phyloP scores from a whole-genome alignment of 2,113 vertebrate genomes.

The Notothenia rossii region DNA sequence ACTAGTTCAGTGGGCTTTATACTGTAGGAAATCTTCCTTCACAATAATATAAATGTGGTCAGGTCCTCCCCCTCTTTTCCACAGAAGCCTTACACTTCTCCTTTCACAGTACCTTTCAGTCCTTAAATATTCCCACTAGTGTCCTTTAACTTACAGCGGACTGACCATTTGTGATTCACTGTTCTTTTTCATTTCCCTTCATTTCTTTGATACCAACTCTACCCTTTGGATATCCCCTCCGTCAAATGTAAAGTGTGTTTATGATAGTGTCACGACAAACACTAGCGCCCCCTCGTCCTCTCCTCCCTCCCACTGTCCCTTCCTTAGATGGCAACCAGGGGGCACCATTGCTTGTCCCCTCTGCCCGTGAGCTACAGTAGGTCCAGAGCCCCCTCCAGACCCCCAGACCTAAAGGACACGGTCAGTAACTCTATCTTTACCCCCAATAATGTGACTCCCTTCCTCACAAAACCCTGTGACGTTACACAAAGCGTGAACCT shows the following conservation, averaged over 20 bases:
- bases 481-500: constrained; percentile 12
- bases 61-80: constrained; percentile 6
- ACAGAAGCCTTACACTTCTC: constrained; percentile 23
- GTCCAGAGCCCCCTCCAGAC: constrained; percentile 64
- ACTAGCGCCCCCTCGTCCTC: constrained; percentile 53
- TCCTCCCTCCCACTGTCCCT: constrained; percentile 50
- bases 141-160: constrained; percentile 44
- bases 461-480: constrained; percentile 46
- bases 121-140: constrained; percentile 13
- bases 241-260: constrained; percentile 51
- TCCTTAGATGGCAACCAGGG: constrained; percentile 70
- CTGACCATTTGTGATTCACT: constrained; percentile 62
- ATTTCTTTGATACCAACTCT: constrained; percentile 40
- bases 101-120: constrained; percentile 6
- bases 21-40: background rate
- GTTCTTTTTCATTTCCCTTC: constrained; percentile 58
- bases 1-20: constrained; percentile 4
- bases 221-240: constrained; percentile 9
- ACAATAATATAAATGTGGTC: background rate
- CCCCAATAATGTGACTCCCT: constrained; percentile 37
- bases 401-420: constrained; percentile 69
- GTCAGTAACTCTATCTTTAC: constrained; percentile 69
- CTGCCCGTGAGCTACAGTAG: constrained; percentile 60
- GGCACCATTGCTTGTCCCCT: constrained; percentile 47
- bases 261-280: constrained; percentile 52